Base-by-base conservation (phyloP, 2,797 vertebrate species). In the Pitangus sulphuratus region DNA sequence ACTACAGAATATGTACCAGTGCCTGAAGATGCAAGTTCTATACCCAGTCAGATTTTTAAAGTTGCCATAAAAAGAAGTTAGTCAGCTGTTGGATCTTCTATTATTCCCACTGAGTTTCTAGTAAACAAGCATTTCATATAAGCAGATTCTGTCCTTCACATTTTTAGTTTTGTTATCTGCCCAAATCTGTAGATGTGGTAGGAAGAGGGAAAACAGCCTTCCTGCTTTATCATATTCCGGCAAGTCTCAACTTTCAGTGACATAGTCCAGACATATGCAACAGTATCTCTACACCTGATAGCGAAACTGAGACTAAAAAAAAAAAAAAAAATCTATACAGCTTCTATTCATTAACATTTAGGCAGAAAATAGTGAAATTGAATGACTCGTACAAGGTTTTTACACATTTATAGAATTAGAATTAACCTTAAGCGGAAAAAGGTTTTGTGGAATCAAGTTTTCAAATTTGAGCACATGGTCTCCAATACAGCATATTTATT, bases 151-250 rank as follows among this genome's bases (percentile, higher is more conserved):
- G 4, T 80, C 48, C 44, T 83, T 87, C 15, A 8, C 22, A 44
- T 72, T 80, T 93, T 80, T 37, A 53, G 61, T 75, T n/a, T 68
- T 4, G 21, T 75, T 54, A 30, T 91, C 75, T 85, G 10, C 24
- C 33, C 24, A 77, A 65, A 74, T 80, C 64, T 85, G 12, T 83
- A 50, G 69, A 28, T 83, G 47, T 80, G 24, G 28, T 68, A 64
- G 48, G 50, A 92, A 81, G 53, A 96, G 35, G n/a, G 85, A 92
- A 92, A 87, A 39, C 79, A 92, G 69, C 51, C 51, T 89, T 93
- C 22, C 51, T 87, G 37, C 44, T 91, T 84, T 90, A 56, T 84
- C 60, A 1, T 83, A 51, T 54, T 62, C 70, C 86, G 65, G 37
- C n/a, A 53, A 82, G 16, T 77, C 33, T 93, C 31, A 60, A 0